phyloP scores from a whole-genome alignment of 2,888 invertebrate genomes.

The Ceriagrion tenellum region DNA sequence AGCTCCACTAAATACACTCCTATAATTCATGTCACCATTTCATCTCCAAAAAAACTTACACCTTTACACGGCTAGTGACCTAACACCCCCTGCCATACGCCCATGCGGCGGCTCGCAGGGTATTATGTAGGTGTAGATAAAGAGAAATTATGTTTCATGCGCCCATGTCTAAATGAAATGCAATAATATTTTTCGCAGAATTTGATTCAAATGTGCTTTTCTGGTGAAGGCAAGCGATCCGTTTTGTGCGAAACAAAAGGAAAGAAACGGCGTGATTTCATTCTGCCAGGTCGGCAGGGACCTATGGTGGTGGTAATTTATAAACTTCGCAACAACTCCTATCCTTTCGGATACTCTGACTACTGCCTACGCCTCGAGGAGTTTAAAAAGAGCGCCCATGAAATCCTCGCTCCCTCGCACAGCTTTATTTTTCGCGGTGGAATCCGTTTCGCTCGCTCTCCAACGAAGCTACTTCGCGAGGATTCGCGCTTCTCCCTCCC shows the following conservation, averaged over 20 bases:
- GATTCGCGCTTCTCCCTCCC: background rate
- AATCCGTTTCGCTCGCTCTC: constrained; percentile 4
- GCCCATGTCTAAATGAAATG: too few relatives aligned
- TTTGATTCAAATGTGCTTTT: background rate
- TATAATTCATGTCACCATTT: too few relatives aligned
- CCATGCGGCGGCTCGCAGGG: too few relatives aligned
- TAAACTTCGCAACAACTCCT: background rate
- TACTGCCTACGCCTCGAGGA: background rate
- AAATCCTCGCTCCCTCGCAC: background rate
- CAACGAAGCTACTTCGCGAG: background rate
- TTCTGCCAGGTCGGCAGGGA: background rate
- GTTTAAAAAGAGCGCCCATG: background rate
- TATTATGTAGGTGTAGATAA: too few relatives aligned
- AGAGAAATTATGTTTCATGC: too few relatives aligned
- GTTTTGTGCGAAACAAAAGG: background rate
- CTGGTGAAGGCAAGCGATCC: background rate
- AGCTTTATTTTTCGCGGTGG: background rate
- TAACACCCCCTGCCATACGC: too few relatives aligned
- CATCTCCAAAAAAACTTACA: too few relatives aligned
- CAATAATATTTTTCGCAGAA: too few relatives aligned
- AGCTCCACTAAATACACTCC: too few relatives aligned
- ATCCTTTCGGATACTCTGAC: background rate
- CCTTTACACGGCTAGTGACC: too few relatives aligned
- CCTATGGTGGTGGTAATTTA: background rate
- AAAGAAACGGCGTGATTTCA: background rate